phyloP scores from a whole-genome alignment of 2,113 vertebrate species.

The Oplegnathus fasciatus region DNA sequence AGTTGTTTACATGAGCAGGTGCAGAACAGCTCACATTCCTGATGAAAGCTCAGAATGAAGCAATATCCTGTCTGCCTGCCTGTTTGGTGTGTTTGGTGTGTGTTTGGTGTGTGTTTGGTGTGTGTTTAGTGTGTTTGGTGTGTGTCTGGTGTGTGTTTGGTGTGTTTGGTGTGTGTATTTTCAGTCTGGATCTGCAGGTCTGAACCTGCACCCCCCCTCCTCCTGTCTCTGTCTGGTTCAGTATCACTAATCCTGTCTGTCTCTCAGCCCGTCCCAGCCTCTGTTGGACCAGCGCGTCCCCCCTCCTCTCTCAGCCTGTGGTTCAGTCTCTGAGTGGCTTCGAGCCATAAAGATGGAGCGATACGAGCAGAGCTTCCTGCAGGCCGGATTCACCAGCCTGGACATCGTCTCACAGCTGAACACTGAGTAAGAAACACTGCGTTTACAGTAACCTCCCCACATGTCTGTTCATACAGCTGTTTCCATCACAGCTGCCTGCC shows the following conservation, averaged over 20 bases:
- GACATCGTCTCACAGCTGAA: slow-evolving; percentile 75
- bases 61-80: slow-evolving; percentile 1
- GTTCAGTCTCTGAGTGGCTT: slow-evolving; percentile 81
- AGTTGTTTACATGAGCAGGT: slow-evolving; percentile 47
- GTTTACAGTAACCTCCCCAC: no score
- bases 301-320: slow-evolving; percentile 72
- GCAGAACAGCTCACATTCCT: slow-evolving; percentile 37
- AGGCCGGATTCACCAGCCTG: slow-evolving; percentile 79
- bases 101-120: no score
- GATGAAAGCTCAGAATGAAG: background rate
- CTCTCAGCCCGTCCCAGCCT: slow-evolving; percentile 64
- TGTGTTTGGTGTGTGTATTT: no score
- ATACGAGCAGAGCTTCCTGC: slow-evolving; percentile 81
- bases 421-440: slow-evolving; percentile 73
- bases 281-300: slow-evolving; percentile 74
- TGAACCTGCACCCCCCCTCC: background rate
- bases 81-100: no score
- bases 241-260: background rate
- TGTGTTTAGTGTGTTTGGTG: no score
- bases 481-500: no score
- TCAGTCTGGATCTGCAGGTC: no score
- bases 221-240: background rate
- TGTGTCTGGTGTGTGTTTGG: no score
- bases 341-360: slow-evolving; percentile 83
- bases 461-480: no score